Evolutionary conservation across 1,140 invertebrate species (phyloP).

Genomic region (Acromyrmex echinatior): DNA sequence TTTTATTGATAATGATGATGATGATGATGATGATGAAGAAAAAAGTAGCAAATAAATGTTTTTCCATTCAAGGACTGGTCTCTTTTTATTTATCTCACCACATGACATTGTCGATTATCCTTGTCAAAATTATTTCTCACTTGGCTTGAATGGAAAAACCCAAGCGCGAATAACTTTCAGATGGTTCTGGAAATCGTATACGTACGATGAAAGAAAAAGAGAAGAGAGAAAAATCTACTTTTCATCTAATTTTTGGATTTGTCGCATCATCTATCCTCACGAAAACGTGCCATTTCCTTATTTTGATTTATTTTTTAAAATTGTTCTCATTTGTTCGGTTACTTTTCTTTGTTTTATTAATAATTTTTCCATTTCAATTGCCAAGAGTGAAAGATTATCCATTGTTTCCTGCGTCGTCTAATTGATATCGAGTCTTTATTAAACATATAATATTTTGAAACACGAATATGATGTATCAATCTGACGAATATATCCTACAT

Average conservation of each 20-base stretch:
- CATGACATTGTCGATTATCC: slow-evolving; percentile 79
- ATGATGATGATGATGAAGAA: slow-evolving; percentile 74
- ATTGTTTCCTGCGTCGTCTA: slow-evolving; percentile 43
- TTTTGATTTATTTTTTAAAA: slow-evolving; percentile 43
- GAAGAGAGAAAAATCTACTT: slow-evolving; percentile 10
- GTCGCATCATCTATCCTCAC: slow-evolving; percentile 70
- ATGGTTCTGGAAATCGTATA: slow-evolving; percentile 1
- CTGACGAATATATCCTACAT: slow-evolving; percentile 24
- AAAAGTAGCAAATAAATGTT: slow-evolving; percentile 86
- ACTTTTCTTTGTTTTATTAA: slow-evolving; percentile 45
- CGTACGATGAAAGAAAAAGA: slow-evolving; percentile 1
- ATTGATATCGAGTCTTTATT: slow-evolving; percentile 40
- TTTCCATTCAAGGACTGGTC: slow-evolving; percentile 86
- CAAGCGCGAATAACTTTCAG: slow-evolving; percentile 9
- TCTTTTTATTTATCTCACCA: slow-evolving; percentile 85
- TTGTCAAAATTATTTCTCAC: slow-evolving; percentile 84
- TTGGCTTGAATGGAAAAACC: slow-evolving; percentile 87
- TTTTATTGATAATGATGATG: slow-evolving; percentile 56
- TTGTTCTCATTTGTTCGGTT: slow-evolving; percentile 9
- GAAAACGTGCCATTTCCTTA: slow-evolving; percentile 42
- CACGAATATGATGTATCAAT: slow-evolving; percentile 39
- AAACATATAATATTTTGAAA: background rate
- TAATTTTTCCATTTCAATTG: slow-evolving; percentile 81
- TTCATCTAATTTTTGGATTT: slow-evolving; percentile 50
- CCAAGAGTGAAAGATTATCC: slow-evolving; percentile 81